A percentile compares a stretch with the other conserved stretches of the same genome.
These are phyloP conservation scores for Lasioglossum calceatum DNA, from an alignment of 2,888 invertebrate species.

Conservation along the genomic window DNA sequence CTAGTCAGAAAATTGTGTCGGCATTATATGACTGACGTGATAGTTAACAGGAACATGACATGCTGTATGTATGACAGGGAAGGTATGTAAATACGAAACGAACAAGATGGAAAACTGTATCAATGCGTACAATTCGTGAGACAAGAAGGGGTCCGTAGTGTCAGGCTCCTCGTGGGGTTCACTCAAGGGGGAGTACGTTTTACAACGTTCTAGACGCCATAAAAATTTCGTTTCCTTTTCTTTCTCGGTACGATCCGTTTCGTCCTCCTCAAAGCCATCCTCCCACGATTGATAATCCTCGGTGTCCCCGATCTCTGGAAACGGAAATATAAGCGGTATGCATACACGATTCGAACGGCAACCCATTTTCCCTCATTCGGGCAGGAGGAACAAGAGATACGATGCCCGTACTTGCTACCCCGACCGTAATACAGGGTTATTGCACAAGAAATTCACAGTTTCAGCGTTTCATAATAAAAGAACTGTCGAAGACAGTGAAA, in stretches of 20 bases:
- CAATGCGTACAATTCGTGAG: conserved; percentile 59
- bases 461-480: neutral
- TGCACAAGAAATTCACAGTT: neutral
- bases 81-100: neutral
- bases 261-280: conserved; percentile 20
- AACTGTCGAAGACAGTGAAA: neutral
- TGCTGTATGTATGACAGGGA: neutral
- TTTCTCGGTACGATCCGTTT: conserved; percentile 21
- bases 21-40: too few relatives aligned
- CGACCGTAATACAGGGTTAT: conserved; percentile 7
- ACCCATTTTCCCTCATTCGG: conserved; percentile 19
- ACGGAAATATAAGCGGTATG: conserved; percentile 60
- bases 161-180: conserved; percentile 30
- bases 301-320: conserved; percentile 44
- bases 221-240: neutral
- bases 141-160: conserved; percentile 53
- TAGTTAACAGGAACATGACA: too few relatives aligned
- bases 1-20: too few relatives aligned
- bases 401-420: neutral
- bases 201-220: conserved; percentile 31
- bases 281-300: conserved; percentile 41
- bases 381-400: conserved; percentile 19
- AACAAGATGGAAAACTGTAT: neutral
- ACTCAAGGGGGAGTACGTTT: conserved; percentile 22
- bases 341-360: conserved; percentile 18